phyloP scores from a whole-genome alignment of 1,140 invertebrate species.

The Drosophila micromelanica region DNA sequence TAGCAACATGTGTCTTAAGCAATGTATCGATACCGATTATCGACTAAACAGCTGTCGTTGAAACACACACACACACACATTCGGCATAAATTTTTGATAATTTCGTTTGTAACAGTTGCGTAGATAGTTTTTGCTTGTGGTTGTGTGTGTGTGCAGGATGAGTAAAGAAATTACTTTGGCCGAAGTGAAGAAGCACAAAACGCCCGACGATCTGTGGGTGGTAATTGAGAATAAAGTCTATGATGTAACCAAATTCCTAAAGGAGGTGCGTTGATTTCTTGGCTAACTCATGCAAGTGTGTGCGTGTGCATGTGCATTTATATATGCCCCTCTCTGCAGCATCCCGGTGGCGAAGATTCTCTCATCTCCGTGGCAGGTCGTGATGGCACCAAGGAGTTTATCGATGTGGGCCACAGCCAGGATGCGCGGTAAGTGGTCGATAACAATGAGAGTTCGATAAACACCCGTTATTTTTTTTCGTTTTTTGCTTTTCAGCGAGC shows the following conservation, averaged over 20 bases:
- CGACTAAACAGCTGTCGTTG: background rate
- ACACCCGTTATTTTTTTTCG: too few relatives aligned
- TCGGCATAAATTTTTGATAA: background rate
- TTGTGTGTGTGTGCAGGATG: conserved; percentile 22
- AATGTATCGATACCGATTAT: conserved; percentile 3
- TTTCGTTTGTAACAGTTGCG: background rate
- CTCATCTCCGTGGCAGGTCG: conserved; percentile 91
- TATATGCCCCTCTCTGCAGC: conserved; percentile 84
- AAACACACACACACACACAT: background rate
- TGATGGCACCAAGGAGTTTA: conserved; percentile 92
- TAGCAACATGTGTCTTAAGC: background rate
- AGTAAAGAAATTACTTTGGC: conserved; percentile 83
- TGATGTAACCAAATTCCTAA: conserved; percentile 87
- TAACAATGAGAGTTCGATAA: too few relatives aligned
- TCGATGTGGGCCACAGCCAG: conserved; percentile 93
- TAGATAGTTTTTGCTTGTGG: conserved; percentile 3
- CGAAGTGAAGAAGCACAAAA: conserved; percentile 86
- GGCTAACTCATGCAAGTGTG: conserved; percentile 4
- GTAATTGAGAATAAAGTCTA: conserved; percentile 88
- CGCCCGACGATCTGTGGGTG: conserved; percentile 86
- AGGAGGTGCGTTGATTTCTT: conserved; percentile 85
- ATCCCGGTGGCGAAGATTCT: conserved; percentile 94
- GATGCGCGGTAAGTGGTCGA: conserved; percentile 88
- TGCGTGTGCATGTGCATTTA: background rate
- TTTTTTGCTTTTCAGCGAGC: conserved; percentile 87